Percentiles rank a stretch among this genome's conserved stretches.
Conservation (phyloP, 1,140 invertebrate genomes). For the Scaptomyza hsui region DNA sequence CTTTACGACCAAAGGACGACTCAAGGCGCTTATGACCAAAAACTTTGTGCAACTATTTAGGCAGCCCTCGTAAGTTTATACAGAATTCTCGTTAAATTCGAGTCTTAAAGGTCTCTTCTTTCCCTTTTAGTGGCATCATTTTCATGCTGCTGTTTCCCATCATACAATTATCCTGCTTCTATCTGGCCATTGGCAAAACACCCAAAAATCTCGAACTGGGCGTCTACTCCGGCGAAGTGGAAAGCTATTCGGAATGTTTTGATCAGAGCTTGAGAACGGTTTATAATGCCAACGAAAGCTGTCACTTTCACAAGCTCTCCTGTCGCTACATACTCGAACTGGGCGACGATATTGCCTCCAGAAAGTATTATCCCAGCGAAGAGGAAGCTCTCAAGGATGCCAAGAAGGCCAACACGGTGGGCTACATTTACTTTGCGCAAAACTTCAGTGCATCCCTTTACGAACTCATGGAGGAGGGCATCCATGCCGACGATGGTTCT, state of each 20-base stretch:
- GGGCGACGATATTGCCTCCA: constrained; percentile 83
- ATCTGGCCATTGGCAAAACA: constrained; percentile 91
- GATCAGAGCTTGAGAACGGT: constrained; percentile 66
- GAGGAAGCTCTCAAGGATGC: constrained; percentile 87
- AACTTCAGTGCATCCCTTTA: constrained; percentile 90
- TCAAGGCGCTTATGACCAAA: constrained; percentile 85
- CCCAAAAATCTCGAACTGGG: constrained; percentile 89
- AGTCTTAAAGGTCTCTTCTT: too few species aligned
- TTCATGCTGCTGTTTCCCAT: constrained; percentile 93
- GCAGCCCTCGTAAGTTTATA: constrained; percentile 87
- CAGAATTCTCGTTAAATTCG: not conserved
- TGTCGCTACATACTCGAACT: constrained; percentile 86
- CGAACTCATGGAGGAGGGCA: constrained; percentile 85
- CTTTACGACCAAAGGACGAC: constrained; percentile 77
- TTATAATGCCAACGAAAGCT: constrained; percentile 73
- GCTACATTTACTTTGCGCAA: constrained; percentile 88
- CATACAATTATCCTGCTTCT: constrained; percentile 91
- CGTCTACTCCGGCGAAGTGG: constrained; percentile 90
- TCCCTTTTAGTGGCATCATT: constrained; percentile 87
- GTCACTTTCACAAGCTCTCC: constrained; percentile 86
- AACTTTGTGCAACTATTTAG: constrained; percentile 87
- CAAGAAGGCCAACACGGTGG: constrained; percentile 87
- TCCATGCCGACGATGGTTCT: constrained; percentile 84
- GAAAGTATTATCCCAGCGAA: constrained; percentile 65
- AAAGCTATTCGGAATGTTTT: constrained; percentile 74